Evolutionary conservation across 2,113 vertebrate genomes (phyloP), one percentile per base, ranked within the genome.

Genomic region (Pleuronectes platessa): DNA sequence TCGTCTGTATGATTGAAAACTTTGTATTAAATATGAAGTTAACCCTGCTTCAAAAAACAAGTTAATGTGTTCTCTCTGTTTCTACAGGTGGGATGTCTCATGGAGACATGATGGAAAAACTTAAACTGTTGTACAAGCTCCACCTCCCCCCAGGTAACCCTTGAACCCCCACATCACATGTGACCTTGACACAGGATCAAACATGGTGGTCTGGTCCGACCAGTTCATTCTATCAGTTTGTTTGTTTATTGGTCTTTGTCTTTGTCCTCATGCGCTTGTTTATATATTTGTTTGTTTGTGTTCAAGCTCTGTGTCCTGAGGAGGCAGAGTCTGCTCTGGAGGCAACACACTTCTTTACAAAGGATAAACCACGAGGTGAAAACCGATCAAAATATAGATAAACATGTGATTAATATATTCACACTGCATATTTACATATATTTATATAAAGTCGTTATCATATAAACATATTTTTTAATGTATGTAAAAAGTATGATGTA

Each of bases 51-150:
- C 12, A 11, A 11, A 40, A 40, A 40, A 11, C 40, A 42, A 2
- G 12, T 61, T 20, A 35, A 17, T 61, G 23, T 58, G 49, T 49
- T 51, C 47, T 51, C 47, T 51, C 20, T 71, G n/a, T 65, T 11
- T 81, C 24, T 1, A 2, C 86, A 99, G 98, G 97, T 88, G 96
- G 96, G 31, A 97, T 98, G 97, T 99, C 96, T 92, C 97, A 99
- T 1, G 97, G 98, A 14, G 98, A 99, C 89, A 95, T 99, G 90
- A 98, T 95, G 0, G 97, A 98, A 78, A 99, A 99, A 90, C 93
- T 99, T 60, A 99, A 99, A 90, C 92, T 96, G 4, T 94, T 99
- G 6, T 99, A 98, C 93, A 99, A 98, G 89, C 94, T 99, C 18
- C 97, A 99, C 85, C 88, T 99, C 51, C 97, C 97, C 27, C 98